Percentiles rank a stretch among this genome's conserved stretches.
phyloP scores from a whole-genome alignment of 1,140 invertebrate species.

The Drosophila insularis region DNA sequence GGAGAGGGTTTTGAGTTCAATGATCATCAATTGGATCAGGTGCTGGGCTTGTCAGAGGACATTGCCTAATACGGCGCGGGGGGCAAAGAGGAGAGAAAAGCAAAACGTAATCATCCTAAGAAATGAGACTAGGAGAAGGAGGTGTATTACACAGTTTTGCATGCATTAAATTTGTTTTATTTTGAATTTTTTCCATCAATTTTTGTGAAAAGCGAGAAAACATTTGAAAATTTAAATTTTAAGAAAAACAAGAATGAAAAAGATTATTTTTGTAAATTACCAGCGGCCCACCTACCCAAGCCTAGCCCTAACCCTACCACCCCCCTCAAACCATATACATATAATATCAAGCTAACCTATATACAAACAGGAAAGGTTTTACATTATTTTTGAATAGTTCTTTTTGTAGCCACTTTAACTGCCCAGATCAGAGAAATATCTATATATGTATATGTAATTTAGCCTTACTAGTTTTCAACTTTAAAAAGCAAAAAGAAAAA shows the following conservation, averaged over 20 bases:
- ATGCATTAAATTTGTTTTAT: constrained; percentile 44
- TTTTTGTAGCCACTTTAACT: constrained; percentile 78
- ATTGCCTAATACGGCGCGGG: constrained; percentile 30
- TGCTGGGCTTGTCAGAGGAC: constrained; percentile 52
- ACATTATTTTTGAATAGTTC: constrained; percentile 64
- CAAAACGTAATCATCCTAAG: no score
- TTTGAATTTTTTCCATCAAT: constrained; percentile 6
- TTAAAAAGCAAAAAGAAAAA: constrained; percentile 13
- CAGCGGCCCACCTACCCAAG: neutral
- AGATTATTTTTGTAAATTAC: constrained; percentile 51
- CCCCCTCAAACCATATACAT: neutral
- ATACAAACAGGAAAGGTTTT: constrained; percentile 62
- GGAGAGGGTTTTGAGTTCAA: constrained; percentile 53
- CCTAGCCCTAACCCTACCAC: neutral
- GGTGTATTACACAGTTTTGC: constrained; percentile 30
- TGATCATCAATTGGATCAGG: constrained; percentile 66
- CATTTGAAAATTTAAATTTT: constrained; percentile 39
- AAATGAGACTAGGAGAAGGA: neutral
- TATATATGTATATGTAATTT: constrained; percentile 55
- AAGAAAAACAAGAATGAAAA: constrained; percentile 42
- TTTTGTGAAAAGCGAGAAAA: constrained; percentile 17
- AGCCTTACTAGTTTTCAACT: constrained; percentile 55
- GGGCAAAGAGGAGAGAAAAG: neutral
- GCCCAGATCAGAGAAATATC: constrained; percentile 76
- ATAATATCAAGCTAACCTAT: constrained; percentile 38